Evolutionary conservation across 2,888 invertebrate genomes (phyloP).

Genomic region (Fragum whitleyi): DNA sequence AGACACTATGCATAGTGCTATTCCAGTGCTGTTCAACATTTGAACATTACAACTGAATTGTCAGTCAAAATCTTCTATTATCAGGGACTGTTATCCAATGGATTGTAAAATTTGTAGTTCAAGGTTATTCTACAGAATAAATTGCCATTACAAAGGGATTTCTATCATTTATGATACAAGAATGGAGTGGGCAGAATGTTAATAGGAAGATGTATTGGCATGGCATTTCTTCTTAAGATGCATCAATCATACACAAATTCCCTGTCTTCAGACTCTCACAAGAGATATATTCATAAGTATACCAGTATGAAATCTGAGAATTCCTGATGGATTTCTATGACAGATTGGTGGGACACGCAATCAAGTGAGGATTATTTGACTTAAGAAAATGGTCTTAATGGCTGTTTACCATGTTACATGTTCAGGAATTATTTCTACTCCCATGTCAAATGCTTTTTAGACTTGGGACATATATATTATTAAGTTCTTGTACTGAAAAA

Average conservation of each 20-base stretch:
- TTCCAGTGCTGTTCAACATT: no score
- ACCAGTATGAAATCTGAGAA: slow-evolving; percentile 6
- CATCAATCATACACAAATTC: slow-evolving; percentile 9
- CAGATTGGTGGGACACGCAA: slow-evolving; percentile 3
- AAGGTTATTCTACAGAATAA: not conserved
- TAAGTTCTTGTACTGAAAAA: no score
- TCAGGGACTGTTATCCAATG: no score
- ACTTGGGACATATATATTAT: no score
- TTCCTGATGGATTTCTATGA: not conserved
- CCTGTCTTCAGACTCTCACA: slow-evolving; percentile 5
- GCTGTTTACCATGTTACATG: not conserved
- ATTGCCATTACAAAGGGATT: no score
- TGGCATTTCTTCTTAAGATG: slow-evolving; percentile 12
- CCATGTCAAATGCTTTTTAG: no score
- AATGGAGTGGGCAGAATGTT: no score
- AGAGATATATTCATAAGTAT: slow-evolving; percentile 8
- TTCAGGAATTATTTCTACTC: not conserved
- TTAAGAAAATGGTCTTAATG: not conserved
- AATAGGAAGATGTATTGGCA: not conserved
- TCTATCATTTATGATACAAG: no score
- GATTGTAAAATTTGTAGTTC: no score
- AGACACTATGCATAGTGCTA: no score
- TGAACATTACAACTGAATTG: not conserved
- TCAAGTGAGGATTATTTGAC: not conserved
- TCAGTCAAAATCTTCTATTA: no score